Percentiles rank a stretch among this genome's conserved stretches.
Evolutionary conservation across 2,888 invertebrate species (phyloP).

Genomic region (Euzophera pinguis): DNA sequence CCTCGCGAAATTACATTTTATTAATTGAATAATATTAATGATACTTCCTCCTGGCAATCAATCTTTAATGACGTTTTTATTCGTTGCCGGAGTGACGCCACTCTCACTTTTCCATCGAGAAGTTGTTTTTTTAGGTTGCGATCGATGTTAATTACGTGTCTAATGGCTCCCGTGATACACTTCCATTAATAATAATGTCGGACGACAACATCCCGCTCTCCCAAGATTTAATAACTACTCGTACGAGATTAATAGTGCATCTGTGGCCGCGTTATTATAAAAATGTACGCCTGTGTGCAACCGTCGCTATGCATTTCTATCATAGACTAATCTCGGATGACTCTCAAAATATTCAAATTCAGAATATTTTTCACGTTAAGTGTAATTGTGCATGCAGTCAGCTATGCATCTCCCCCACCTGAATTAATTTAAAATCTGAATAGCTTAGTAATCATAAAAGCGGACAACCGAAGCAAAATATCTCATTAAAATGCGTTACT

Average conservation of each 20-base stretch:
- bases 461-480: slow-evolving; percentile 56
- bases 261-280: slow-evolving; percentile 65
- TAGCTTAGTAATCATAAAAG: slow-evolving; percentile 42
- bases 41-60: slow-evolving; percentile 73
- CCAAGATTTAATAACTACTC: slow-evolving; percentile 73
- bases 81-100: slow-evolving; percentile 64
- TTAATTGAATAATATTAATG: slow-evolving; percentile 81
- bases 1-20: slow-evolving; percentile 76
- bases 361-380: slow-evolving; percentile 6
- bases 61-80: slow-evolving; percentile 79
- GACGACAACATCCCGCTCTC: slow-evolving; percentile 64
- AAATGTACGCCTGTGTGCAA: slow-evolving; percentile 41
- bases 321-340: slow-evolving; percentile 20
- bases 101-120: slow-evolving; percentile 51
- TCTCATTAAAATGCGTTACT: slow-evolving; percentile 68
- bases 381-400: slow-evolving; percentile 6
- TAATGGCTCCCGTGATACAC: slow-evolving; percentile 79
- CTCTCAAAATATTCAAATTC: neutral
- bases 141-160: slow-evolving; percentile 76
- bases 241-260: slow-evolving; percentile 71
- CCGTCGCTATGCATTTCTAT: slow-evolving; percentile 30
- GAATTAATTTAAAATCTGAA: slow-evolving; percentile 32
- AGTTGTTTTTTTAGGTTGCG: slow-evolving; percentile 57
- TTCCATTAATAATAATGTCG: slow-evolving; percentile 73
- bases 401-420: slow-evolving; percentile 18